Evolutionary conservation across 2,113 vertebrate genomes (phyloP).

Genomic region (Hypanus sabinus): DNA sequence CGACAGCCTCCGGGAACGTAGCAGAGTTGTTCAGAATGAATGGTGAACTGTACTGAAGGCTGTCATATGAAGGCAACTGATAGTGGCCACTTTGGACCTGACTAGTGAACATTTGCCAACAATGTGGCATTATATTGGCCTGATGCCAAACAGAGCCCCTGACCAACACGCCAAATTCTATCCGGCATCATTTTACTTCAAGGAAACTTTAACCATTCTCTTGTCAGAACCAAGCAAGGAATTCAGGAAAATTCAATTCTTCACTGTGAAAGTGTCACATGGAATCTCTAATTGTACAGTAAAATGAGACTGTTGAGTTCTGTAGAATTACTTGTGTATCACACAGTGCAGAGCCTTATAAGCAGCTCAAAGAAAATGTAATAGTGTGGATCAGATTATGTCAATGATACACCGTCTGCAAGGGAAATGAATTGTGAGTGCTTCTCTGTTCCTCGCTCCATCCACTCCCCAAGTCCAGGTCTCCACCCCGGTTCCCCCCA

Average conservation of each 20-base stretch:
- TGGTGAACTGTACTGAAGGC: background rate
- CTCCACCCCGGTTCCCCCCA: background rate
- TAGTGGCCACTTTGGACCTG: background rate
- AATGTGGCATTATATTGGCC: background rate
- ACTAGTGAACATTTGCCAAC: background rate
- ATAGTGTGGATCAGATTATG: background rate
- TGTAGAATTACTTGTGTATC: background rate
- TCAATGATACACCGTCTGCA: background rate
- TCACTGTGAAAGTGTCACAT: background rate
- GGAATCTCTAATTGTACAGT: slow-evolving; percentile 22
- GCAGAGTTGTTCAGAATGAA: background rate
- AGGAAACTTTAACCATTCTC: no score
- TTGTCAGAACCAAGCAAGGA: background rate
- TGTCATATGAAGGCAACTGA: background rate
- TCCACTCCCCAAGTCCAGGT: background rate
- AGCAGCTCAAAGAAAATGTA: background rate
- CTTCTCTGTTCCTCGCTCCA: background rate
- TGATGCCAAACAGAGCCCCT: background rate
- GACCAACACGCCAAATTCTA: background rate
- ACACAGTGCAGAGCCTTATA: background rate
- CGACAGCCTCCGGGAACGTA: background rate
- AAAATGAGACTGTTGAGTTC: slow-evolving; percentile 1
- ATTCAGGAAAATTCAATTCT: background rate
- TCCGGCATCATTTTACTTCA: background rate
- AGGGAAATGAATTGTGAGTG: background rate